A percentile compares a stretch with the other conserved stretches of the same genome.
These are phyloP conservation scores for Drosophila falleni DNA, from an alignment of 2,888 invertebrate species.

Conservation along the genomic window DNA sequence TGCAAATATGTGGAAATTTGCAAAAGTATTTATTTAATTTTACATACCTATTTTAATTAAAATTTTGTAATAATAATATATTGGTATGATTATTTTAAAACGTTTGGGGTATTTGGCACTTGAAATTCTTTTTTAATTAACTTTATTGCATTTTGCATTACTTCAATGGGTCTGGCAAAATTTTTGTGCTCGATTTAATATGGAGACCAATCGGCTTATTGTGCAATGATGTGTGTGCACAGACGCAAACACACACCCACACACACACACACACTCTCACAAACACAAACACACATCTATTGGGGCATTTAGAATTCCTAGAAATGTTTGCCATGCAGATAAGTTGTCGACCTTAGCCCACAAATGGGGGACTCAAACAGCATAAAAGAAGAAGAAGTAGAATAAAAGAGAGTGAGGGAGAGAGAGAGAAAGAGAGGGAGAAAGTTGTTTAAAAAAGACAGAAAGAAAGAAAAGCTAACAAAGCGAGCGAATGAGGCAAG, in stretches of 20 bases:
- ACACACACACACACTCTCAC: constrained; percentile 5
- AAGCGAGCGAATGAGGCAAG: constrained; percentile 52
- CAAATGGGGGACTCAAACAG: constrained; percentile 41
- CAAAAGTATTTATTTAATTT: neutral
- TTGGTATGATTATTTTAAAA: neutral
- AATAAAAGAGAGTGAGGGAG: neutral
- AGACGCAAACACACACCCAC: constrained; percentile 38
- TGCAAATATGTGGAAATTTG: neutral
- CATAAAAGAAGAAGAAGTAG: constrained; percentile 15
- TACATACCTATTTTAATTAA: constrained; percentile 7
- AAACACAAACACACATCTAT: constrained; percentile 20
- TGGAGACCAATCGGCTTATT: constrained; percentile 67
- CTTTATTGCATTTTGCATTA: constrained; percentile 38
- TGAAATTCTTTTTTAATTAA: constrained; percentile 35
- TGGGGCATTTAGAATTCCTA: constrained; percentile 47
- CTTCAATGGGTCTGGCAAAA: constrained; percentile 51
- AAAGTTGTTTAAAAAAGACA: constrained; percentile 7
- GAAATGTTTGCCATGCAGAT: constrained; percentile 69
- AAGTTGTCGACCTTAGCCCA: constrained; percentile 79
- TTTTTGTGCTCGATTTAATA: constrained; percentile 71
- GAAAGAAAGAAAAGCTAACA: constrained; percentile 29
- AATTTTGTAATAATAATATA: neutral
- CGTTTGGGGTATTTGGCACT: constrained; percentile 14
- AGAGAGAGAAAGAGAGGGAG: neutral
- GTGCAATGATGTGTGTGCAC: constrained; percentile 74